Evolutionary conservation across 2,113 vertebrate species (phyloP), one percentile per base, ranked within the genome.

Genomic region (Perccottus glenii): DNA sequence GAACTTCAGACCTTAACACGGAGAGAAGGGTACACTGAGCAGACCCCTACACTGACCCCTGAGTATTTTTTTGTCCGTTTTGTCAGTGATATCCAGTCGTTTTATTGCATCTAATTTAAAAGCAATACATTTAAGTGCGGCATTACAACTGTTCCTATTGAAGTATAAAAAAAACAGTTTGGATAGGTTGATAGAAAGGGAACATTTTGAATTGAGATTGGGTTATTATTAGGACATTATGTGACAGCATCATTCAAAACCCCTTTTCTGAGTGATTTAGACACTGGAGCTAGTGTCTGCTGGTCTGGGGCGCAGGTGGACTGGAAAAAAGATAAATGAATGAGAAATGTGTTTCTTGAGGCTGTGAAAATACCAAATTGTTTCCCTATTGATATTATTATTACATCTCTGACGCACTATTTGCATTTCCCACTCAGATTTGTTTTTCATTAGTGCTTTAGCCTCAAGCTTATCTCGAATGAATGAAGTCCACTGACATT

Each of bases 401-500:
- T 60, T 60, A 55, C 40, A 42, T 60, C 53, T 45, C 46, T 32
- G 56, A 55, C 69, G 70, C 46, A 32, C 32, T 33, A 16, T 38
- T 71, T 6, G 1, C 40, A n/a, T 44, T 62, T 47, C 7, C 53
- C 47, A 56, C 62, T 63, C 61, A 8, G 48, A 46, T 75, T 70
- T 73, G 42, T 63, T 64, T 48, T 61, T 73, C 33, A 68, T 81
- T 59, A 59, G 67, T 45, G 19, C 38, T 64, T 69, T 33, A 52
- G 64, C 42, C 53, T 69, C 8, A 11, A 75, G 60, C 48, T 35
- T 49, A 60, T 57, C 62, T 32, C 27, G 8, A 27, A 35, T 33
- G 7, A 85, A 70, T 63, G 35, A 9, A 55, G 33, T 55, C 32
- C 9, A 33, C 52, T 55, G 52, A 55, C 52, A 55, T 36, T 36